A percentile compares a stretch with the other conserved stretches of the same genome.
Evolutionary conservation across 1,140 invertebrate species (phyloP).

Genomic region (Laodelphax striatellus): DNA sequence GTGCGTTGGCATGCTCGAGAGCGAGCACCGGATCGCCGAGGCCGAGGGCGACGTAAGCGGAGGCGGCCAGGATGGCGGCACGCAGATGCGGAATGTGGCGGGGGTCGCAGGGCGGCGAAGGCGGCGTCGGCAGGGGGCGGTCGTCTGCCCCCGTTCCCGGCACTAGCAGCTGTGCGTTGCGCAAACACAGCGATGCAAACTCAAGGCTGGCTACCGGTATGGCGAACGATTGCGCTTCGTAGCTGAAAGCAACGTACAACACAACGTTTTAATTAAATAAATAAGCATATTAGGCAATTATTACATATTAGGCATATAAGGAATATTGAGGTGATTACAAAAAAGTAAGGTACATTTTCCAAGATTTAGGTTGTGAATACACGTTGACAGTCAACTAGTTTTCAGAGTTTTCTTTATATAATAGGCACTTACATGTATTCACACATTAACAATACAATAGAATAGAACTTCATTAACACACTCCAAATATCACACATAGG

Average conservation of each 20-base stretch:
- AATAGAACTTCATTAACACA: too few relatives aligned
- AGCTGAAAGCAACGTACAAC: constrained; percentile 28
- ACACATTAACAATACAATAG: too few relatives aligned
- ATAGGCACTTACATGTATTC: too few relatives aligned
- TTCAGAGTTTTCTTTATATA: too few relatives aligned
- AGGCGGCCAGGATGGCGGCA: constrained; percentile 58
- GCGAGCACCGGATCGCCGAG: constrained; percentile 75
- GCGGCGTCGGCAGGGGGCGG: background rate
- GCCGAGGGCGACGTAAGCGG: constrained; percentile 73
- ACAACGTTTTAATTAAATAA: too few relatives aligned
- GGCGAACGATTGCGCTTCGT: constrained; percentile 57
- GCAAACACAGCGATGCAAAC: constrained; percentile 77
- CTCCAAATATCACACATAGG: too few relatives aligned
- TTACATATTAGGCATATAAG: too few relatives aligned
- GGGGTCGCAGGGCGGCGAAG: constrained; percentile 10
- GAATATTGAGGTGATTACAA: too few relatives aligned
- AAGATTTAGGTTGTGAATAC: too few relatives aligned
- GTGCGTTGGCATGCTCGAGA: constrained; percentile 56
- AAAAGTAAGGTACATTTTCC: too few relatives aligned
- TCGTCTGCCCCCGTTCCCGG: background rate
- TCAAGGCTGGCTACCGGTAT: constrained; percentile 80
- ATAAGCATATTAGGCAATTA: too few relatives aligned
- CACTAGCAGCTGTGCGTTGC: constrained; percentile 56
- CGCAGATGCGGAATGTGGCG: constrained; percentile 11
- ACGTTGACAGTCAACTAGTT: too few relatives aligned